A percentile compares a stretch with the other conserved stretches of the same genome.
These are phyloP conservation scores for Sciurus carolinensis DNA, from an alignment of 2,797 vertebrate species.

Conservation along the genomic window DNA sequence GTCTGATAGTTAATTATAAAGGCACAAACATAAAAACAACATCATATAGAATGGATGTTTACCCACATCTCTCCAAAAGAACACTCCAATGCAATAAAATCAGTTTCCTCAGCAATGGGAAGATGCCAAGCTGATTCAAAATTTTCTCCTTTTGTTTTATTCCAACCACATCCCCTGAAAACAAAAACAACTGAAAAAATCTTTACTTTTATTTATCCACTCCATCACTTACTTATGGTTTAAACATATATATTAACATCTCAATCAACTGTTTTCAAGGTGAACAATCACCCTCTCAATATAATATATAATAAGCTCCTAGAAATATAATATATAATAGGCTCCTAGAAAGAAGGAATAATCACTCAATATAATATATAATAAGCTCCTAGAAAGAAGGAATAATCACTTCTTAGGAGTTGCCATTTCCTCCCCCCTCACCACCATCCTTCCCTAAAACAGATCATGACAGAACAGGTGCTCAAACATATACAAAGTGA, in stretches of 20 bases:
- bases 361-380: slow-evolving; percentile 6
- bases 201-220: not conserved
- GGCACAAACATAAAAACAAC: slow-evolving; percentile 36
- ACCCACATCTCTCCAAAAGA: slow-evolving; percentile 45
- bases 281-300: not conserved
- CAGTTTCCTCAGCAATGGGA: not conserved
- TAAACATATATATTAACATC: slow-evolving; percentile 12
- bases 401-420: slow-evolving; percentile 59
- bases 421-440: not conserved
- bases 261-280: slow-evolving; percentile 30
- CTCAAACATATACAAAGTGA: slow-evolving; percentile 52
- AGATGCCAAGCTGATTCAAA: slow-evolving; percentile 51
- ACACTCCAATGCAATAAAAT: slow-evolving; percentile 28
- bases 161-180: not conserved
- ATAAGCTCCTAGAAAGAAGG: slow-evolving; percentile 25
- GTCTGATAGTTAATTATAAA: slow-evolving; percentile 39
- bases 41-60: slow-evolving; percentile 14
- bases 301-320: not conserved
- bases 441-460: slow-evolving; percentile 35
- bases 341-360: slow-evolving; percentile 35
- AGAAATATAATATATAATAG: too few relatives aligned
- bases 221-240: slow-evolving; percentile 1
- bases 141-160: slow-evolving; percentile 48
- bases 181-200: not conserved
- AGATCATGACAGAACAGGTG: slow-evolving; percentile 23